Conservation (phyloP, 2,888 invertebrate genomes). For the Lasioglossum malachurum region DNA sequence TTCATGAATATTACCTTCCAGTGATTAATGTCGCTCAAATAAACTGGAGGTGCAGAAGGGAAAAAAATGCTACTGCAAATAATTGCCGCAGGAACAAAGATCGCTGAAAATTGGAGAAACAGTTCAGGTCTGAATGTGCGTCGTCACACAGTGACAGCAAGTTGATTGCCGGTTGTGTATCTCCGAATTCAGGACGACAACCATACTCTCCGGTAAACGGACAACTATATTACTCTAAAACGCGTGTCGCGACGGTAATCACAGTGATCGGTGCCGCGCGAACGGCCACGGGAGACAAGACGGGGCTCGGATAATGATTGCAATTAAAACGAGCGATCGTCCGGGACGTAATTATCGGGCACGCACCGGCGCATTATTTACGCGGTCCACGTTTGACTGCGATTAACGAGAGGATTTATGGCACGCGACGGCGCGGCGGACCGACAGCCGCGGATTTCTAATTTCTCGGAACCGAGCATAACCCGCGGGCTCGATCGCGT, state of each 20-base stretch:
- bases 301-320: conserved; percentile 37
- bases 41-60: not conserved
- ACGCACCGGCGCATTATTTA: conserved; percentile 51
- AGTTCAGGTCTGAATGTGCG: not conserved
- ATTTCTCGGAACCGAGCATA: conserved; percentile 28
- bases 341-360: conserved; percentile 34
- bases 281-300: conserved; percentile 21
- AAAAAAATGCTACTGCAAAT: not conserved
- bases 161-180: conserved; percentile 32
- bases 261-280: conserved; percentile 4
- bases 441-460: conserved; percentile 50
- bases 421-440: not conserved
- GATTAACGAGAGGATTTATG: conserved; percentile 19
- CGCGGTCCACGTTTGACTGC: conserved; percentile 48
- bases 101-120: not conserved
- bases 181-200: conserved; percentile 19
- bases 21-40: not conserved
- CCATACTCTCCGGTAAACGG: not conserved
- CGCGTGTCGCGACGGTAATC: conserved; percentile 10
- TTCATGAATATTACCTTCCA: not conserved
- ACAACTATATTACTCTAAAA: conserved; percentile 15
- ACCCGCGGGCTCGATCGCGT: not conserved
- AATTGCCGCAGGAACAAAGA: not conserved
- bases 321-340: conserved; percentile 46
- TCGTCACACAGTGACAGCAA: conserved; percentile 10